phyloP scores from a whole-genome alignment of 2,113 vertebrate species.

The Megaptera novaeangliae region DNA sequence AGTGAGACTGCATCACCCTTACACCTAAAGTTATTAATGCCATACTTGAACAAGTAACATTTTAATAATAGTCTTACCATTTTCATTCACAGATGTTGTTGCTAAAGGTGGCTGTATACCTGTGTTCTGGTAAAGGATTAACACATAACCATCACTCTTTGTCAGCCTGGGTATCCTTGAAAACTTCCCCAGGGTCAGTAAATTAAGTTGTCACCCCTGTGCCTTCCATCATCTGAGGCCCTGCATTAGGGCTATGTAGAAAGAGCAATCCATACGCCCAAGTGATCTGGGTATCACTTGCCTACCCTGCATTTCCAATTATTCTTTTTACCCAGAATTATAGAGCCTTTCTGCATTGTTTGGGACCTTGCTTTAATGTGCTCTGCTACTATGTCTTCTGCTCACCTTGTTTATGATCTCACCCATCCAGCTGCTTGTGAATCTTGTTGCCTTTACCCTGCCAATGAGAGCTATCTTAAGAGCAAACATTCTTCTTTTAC shows the following conservation, averaged over 20 bases:
- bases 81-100: conserved; percentile 26
- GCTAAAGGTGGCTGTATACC: neutral
- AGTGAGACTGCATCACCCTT: neutral
- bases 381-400: neutral
- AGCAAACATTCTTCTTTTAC: neutral
- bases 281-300: neutral
- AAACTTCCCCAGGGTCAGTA: neutral
- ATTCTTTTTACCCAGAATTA: neutral
- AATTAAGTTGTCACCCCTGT: neutral
- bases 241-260: neutral
- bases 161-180: neutral
- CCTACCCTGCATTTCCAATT: neutral
- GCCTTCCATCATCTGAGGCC: neutral
- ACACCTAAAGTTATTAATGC: neutral
- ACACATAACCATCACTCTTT: neutral
- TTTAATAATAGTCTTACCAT: neutral
- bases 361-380: neutral
- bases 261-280: neutral
- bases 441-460: neutral
- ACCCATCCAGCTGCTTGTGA: neutral
- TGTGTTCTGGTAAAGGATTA: neutral
- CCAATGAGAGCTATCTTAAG: neutral
- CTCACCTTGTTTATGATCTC: neutral
- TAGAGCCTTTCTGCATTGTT: neutral
- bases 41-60: neutral